Evolutionary conservation across 2,797 vertebrate species (phyloP).

Genomic region (Apogon hyalosoma): DNA sequence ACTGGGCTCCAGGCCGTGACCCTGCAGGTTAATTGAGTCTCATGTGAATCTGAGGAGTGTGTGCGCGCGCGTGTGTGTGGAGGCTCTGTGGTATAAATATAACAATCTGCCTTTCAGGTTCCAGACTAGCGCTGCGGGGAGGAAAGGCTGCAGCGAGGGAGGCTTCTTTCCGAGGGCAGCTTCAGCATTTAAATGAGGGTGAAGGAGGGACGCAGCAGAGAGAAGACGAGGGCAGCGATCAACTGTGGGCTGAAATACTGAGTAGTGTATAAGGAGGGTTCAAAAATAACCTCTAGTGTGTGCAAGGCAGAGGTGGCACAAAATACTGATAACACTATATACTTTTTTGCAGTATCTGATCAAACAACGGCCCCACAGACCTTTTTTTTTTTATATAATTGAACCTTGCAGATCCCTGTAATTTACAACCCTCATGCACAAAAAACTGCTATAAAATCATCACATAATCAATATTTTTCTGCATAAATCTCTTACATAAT

Average conservation of each 20-base stretch:
- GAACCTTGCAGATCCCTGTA: too few species aligned
- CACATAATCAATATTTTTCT: too few species aligned
- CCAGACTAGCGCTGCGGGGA: constrained; percentile 40
- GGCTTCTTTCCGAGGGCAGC: constrained; percentile 45
- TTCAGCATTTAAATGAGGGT: constrained; percentile 59
- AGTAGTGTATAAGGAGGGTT: too few species aligned
- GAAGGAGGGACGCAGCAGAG: not conserved
- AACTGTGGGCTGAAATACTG: not conserved
- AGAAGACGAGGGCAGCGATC: not conserved
- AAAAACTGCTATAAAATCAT: too few species aligned
- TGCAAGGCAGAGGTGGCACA: too few species aligned
- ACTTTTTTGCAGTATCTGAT: too few species aligned
- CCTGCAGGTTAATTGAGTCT: constrained; percentile 59
- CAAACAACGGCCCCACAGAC: too few species aligned
- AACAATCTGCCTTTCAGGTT: constrained; percentile 56
- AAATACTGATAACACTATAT: too few species aligned
- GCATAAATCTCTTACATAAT: too few species aligned
- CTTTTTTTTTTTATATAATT: too few species aligned
- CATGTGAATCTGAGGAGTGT: constrained; percentile 32
- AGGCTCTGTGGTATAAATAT: constrained; percentile 41
- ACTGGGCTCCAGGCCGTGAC: constrained; percentile 32
- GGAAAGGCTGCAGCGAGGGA: constrained; percentile 52
- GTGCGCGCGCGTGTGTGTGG: constrained; percentile 34
- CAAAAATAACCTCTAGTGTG: too few species aligned
- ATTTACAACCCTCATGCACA: too few species aligned